A percentile compares a stretch with the other conserved stretches of the same genome.
These are phyloP conservation scores for Coluber constrictor DNA, from an alignment of 2,797 vertebrate species.

Conservation along the genomic window DNA sequence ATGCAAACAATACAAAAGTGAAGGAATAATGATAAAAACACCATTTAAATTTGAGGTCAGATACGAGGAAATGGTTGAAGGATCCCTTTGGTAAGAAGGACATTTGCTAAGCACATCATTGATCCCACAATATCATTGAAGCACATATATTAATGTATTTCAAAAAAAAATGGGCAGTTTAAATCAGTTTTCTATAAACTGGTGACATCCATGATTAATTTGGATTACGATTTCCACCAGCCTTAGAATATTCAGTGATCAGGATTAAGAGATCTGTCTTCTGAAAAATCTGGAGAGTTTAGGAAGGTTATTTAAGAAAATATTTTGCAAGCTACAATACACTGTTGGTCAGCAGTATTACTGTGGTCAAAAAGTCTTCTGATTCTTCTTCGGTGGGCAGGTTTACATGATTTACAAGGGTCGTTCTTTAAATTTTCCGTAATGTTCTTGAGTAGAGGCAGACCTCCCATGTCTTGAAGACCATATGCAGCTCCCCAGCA, in stretches of 20 bases:
- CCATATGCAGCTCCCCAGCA: not conserved
- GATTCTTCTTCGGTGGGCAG: not conserved
- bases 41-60: not conserved
- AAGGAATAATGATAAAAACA: conserved; percentile 13
- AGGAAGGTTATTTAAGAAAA: not conserved
- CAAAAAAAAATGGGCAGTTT: not conserved
- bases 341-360: not conserved
- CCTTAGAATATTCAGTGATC: not conserved
- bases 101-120: not conserved
- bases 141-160: not conserved
- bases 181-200: not conserved
- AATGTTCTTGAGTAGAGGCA: not conserved
- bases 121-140: not conserved
- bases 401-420: not conserved
- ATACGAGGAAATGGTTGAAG: not conserved
- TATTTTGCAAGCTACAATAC: not conserved
- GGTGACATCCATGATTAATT: not conserved
- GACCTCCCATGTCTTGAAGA: not conserved
- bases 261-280: not conserved
- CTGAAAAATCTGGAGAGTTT: not conserved
- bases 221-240: not conserved
- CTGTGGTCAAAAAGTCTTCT: not conserved
- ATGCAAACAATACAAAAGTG: conserved; percentile 1
- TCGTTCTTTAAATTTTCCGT: not conserved
- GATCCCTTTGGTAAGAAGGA: not conserved